Percentiles rank a stretch among this genome's conserved stretches.
These are phyloP conservation scores for Athetis lepigone DNA, from an alignment of 2,888 invertebrate genomes.

Conservation along the genomic window DNA sequence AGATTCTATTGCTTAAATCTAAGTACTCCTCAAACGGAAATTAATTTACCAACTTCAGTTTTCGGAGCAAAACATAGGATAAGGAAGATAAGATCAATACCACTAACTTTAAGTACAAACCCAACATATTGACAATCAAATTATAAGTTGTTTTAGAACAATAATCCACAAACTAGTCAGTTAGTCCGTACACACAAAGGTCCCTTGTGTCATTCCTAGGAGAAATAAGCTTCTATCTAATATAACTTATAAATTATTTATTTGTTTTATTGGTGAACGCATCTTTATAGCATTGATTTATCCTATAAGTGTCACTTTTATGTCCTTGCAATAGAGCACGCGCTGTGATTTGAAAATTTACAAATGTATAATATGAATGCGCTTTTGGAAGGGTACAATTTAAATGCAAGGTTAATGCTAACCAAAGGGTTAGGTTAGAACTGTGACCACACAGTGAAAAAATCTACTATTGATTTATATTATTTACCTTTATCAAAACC, in stretches of 20 bases:
- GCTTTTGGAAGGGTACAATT: no score
- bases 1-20: not conserved
- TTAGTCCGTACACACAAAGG: constrained; percentile 30
- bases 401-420: no score
- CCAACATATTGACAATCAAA: constrained; percentile 40
- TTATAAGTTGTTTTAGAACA: constrained; percentile 51
- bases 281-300: constrained; percentile 14
- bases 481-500: no score
- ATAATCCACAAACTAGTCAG: constrained; percentile 41
- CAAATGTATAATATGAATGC: no score
- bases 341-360: no score
- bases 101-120: constrained; percentile 11
- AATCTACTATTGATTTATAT: no score
- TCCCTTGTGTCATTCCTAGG: constrained; percentile 53
- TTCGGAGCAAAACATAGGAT: not conserved
- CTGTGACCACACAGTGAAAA: no score
- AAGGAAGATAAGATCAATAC: constrained; percentile 14
- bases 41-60: constrained; percentile 1
- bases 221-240: constrained; percentile 52
- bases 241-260: constrained; percentile 33
- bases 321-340: no score
- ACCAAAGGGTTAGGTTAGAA: no score
- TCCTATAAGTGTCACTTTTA: no score
- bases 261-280: constrained; percentile 24
- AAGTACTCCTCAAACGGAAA: not conserved